A percentile compares a stretch with the other conserved stretches of the same genome.
Evolutionary conservation across 2,888 invertebrate genomes (phyloP).

Genomic region (Bellardia pandia): DNA sequence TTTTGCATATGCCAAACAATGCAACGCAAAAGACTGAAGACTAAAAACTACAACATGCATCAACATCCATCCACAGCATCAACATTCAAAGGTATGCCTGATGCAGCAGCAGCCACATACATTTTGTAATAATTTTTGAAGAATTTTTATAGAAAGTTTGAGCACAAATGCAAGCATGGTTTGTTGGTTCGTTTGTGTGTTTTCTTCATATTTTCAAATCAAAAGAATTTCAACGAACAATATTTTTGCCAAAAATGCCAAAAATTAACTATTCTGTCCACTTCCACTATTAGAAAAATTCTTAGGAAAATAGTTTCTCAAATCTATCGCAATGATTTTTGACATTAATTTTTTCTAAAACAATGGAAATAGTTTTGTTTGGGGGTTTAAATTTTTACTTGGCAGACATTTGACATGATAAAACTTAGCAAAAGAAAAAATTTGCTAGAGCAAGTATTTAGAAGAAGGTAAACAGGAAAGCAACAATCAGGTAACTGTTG

Average conservation of each 20-base stretch:
- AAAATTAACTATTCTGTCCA: not conserved
- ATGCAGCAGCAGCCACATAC: not conserved
- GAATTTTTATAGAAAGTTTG: not conserved
- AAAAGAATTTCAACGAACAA: not conserved
- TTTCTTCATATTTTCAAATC: not conserved
- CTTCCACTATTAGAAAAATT: not conserved
- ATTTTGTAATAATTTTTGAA: not conserved
- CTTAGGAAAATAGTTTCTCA: not conserved
- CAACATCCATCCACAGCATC: not conserved
- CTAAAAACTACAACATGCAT: not conserved
- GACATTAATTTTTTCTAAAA: conserved; percentile 6
- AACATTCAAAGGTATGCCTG: conserved; percentile 12
- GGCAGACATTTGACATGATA: conserved; percentile 28
- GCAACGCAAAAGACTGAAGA: conserved; percentile 11
- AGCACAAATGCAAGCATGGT: not conserved
- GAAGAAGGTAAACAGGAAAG: not conserved
- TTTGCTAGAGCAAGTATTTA: not conserved
- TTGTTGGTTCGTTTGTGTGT: not conserved
- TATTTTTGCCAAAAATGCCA: not conserved
- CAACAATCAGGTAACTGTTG: not conserved
- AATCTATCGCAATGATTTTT: not conserved
- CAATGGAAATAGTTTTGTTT: not conserved
- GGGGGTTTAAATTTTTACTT: conserved; percentile 8
- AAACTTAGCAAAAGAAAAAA: not conserved
- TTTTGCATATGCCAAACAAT: not conserved